These are phyloP conservation scores for Tinamus major DNA, from an alignment of 2,797 vertebrate genomes.

Conservation along the genomic window DNA sequence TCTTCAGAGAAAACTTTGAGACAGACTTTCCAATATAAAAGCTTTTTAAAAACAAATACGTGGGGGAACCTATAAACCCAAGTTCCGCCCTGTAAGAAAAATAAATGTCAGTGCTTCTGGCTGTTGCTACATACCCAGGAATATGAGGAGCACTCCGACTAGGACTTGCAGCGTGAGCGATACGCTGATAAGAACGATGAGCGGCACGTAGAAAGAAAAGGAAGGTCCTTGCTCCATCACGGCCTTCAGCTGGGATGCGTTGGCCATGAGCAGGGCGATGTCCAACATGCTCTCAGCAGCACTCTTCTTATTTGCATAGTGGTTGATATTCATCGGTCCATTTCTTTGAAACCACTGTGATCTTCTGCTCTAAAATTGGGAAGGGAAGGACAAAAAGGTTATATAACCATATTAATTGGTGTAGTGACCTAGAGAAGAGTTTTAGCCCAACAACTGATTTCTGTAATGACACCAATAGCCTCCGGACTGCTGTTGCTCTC, in stretches of 20 bases:
- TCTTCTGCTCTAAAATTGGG: not conserved
- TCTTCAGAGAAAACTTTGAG: not conserved
- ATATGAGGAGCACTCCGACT: constrained; percentile 94
- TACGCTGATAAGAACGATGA: constrained; percentile 90
- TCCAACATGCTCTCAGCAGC: constrained; percentile 98
- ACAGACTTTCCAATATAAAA: not conserved
- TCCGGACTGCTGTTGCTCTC: not conserved
- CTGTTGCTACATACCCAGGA: constrained; percentile 86
- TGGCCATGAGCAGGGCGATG: constrained; percentile 96
- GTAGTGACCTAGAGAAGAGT: not conserved
- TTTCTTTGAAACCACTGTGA: constrained; percentile 49
- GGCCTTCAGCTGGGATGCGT: constrained; percentile 95
- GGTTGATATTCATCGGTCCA: constrained; percentile 90
- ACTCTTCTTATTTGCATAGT: constrained; percentile 98
- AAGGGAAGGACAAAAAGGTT: not conserved
- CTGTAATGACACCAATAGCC: fast-evolving
- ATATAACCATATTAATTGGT: not conserved
- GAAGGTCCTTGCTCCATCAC: constrained; percentile 88
- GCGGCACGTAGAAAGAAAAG: constrained; percentile 86
- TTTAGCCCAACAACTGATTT: not conserved
- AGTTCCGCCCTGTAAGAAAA: not conserved
- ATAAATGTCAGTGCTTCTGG: not conserved
- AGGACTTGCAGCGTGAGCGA: constrained; percentile 89
- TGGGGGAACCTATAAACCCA: fast-evolving
- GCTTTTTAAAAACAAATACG: not conserved